Evolutionary conservation across 1,140 invertebrate species (phyloP).

Genomic region (Lasioglossum baleicum): DNA sequence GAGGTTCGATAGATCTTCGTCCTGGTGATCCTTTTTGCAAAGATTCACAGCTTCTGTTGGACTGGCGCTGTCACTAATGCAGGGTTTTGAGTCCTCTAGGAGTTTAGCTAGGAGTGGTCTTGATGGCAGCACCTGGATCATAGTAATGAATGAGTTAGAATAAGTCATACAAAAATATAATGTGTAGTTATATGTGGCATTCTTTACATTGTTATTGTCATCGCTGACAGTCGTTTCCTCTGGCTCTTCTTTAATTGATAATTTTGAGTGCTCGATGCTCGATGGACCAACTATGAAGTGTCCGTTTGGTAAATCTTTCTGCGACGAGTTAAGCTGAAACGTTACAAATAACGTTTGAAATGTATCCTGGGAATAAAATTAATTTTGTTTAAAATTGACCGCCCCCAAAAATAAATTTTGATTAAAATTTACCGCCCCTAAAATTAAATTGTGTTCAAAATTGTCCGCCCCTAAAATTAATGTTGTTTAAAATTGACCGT

Average conservation of each 20-base stretch:
- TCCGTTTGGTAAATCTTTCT: background rate
- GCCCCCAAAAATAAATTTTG: too few species aligned
- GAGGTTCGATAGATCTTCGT: background rate
- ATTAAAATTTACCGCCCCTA: too few species aligned
- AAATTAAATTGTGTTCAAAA: too few species aligned
- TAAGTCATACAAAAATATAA: too few species aligned
- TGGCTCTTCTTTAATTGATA: background rate
- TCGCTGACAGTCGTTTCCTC: background rate
- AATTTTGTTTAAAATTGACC: too few species aligned
- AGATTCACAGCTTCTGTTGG: conserved; percentile 22
- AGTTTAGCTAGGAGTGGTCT: background rate
- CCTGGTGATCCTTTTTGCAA: conserved; percentile 35
- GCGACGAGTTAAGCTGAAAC: background rate
- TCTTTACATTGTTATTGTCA: conserved; percentile 40
- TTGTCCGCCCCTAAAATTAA: too few species aligned
- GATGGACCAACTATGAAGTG: conserved; percentile 14
- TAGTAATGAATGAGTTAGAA: background rate
- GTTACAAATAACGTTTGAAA: background rate
- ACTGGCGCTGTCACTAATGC: background rate
- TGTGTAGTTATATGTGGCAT: background rate
- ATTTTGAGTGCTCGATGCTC: background rate
- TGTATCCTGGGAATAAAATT: too few species aligned
- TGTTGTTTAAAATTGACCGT: too few species aligned
- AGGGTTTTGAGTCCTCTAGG: background rate
- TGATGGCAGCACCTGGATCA: background rate